A percentile compares a stretch with the other conserved stretches of the same genome.
These are phyloP conservation scores for Notarius lentiginosus DNA, from an alignment of 2,113 vertebrate species.

Conservation along the genomic window DNA sequence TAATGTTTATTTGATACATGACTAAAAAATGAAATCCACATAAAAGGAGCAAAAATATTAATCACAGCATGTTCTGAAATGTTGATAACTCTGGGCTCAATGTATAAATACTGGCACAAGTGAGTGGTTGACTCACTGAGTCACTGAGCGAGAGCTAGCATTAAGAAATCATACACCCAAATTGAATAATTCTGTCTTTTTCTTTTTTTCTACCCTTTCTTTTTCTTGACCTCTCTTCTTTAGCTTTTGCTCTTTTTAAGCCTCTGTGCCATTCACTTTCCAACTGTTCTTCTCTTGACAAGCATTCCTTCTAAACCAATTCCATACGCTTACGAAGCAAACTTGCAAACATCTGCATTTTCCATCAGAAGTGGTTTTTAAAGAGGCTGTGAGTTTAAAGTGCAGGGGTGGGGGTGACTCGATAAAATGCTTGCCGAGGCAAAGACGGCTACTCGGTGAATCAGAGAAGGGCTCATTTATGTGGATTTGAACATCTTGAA, in stretches of 20 bases:
- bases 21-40: neutral
- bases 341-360: slow-evolving; percentile 86
- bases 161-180: slow-evolving; percentile 1
- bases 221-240: neutral
- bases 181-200: neutral
- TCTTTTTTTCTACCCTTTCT: neutral
- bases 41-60: no score
- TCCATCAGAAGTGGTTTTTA: slow-evolving; percentile 81
- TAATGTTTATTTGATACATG: neutral
- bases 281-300: slow-evolving; percentile 61
- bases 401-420: slow-evolving; percentile 64
- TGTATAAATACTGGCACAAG: neutral
- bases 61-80: neutral
- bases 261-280: slow-evolving; percentile 24
- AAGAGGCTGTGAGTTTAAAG: slow-evolving; percentile 27
- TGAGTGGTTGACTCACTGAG: neutral
- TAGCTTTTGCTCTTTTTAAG: neutral
- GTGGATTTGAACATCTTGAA: slow-evolving; percentile 33
- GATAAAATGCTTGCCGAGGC: slow-evolving; percentile 75
- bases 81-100: neutral
- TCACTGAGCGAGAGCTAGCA: neutral
- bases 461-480: slow-evolving; percentile 24
- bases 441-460: slow-evolving; percentile 23
- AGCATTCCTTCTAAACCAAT: slow-evolving; percentile 74
- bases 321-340: slow-evolving; percentile 80